Evolutionary conservation across 2,797 vertebrate species (phyloP).

Genomic region (Euphonia xanthogaster): DNA sequence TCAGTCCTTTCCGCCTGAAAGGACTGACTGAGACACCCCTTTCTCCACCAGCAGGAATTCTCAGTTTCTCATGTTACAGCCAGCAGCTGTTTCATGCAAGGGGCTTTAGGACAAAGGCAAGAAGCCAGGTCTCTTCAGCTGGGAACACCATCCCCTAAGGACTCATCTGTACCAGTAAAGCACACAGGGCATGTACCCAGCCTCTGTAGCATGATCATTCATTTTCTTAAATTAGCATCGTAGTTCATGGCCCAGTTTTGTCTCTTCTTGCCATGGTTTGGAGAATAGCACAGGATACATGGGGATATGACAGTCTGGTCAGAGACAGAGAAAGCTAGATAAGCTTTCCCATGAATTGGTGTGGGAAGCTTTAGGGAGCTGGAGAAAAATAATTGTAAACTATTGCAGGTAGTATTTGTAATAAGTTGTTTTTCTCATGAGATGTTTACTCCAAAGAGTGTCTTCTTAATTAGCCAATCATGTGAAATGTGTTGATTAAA

Average conservation of each 20-base stretch:
- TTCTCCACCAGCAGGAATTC: neutral
- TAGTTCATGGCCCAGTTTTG: neutral
- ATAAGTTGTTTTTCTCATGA: neutral
- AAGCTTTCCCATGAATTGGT: neutral
- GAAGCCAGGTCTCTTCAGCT: neutral
- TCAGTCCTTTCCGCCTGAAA: neutral
- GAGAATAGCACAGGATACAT: neutral
- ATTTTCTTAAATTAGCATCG: neutral
- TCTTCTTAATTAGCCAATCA: neutral
- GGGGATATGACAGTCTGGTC: neutral
- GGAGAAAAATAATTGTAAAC: neutral
- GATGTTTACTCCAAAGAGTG: neutral
- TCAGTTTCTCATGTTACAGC: neutral
- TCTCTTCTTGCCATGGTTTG: neutral
- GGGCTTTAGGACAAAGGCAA: neutral
- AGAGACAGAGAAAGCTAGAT: neutral
- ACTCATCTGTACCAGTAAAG: neutral
- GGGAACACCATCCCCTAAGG: neutral
- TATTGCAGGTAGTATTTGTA: neutral
- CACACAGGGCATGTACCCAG: neutral
- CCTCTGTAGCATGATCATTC: neutral
- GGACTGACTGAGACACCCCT: neutral
- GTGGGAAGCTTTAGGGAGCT: neutral
- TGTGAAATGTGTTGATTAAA: neutral
- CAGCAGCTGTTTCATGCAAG: neutral